Conservation (phyloP, 2,113 vertebrate species). For the Psittacula cyanocephala region DNA sequence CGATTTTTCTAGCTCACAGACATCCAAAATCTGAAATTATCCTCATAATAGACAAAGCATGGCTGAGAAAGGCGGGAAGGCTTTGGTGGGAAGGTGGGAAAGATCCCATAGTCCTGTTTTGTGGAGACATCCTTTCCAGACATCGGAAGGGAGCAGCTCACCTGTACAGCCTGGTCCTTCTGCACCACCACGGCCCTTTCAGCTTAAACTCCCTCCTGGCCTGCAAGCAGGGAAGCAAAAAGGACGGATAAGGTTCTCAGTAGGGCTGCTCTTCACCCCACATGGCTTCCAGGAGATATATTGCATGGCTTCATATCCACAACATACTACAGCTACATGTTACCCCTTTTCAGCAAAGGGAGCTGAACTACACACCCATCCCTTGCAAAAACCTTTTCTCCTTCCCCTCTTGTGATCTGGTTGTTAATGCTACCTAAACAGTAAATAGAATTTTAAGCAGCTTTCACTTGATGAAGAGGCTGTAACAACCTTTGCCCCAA, state of each 20-base stretch:
- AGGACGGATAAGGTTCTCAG: neutral
- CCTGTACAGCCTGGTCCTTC: neutral
- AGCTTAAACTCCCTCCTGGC: neutral
- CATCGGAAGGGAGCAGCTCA: neutral
- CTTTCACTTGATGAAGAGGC: neutral
- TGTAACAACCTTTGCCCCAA: neutral
- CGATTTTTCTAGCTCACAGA: neutral
- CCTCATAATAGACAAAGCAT: neutral
- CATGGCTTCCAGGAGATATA: neutral
- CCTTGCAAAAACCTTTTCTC: neutral
- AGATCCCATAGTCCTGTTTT: neutral
- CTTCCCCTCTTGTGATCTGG: neutral
- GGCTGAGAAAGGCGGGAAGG: neutral
- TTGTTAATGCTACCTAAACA: neutral
- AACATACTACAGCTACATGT: neutral
- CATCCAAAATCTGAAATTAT: neutral
- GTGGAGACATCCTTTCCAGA: neutral
- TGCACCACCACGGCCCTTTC: neutral
- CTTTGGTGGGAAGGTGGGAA: neutral
- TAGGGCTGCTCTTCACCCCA: fast-evolving
- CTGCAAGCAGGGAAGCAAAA: neutral
- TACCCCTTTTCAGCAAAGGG: neutral
- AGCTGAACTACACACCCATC: neutral
- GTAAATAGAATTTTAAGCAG: neutral
- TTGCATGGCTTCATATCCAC: neutral